Conservation (phyloP, 2,888 invertebrate species). For the Stictocephala bisonia region DNA sequence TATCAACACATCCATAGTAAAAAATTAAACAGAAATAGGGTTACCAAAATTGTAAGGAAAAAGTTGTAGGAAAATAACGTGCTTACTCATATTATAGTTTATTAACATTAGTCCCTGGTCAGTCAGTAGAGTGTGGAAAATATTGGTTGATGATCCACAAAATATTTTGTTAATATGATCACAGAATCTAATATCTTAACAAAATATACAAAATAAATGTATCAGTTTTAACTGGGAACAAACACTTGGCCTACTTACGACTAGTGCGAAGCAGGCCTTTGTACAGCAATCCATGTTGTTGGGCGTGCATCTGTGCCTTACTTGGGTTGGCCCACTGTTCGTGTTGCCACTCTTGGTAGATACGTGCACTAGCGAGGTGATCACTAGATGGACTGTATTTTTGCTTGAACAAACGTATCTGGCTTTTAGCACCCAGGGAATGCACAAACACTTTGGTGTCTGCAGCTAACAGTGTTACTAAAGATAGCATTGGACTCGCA, state of each 20-base stretch:
- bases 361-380: conserved; percentile 70
- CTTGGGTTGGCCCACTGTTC: conserved; percentile 48
- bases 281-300: conserved; percentile 65
- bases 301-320: conserved; percentile 60
- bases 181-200: no score
- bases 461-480: conserved; percentile 66
- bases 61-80: no score
- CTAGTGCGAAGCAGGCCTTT: conserved; percentile 66
- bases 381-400: conserved; percentile 70
- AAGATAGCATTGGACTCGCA: conserved; percentile 67
- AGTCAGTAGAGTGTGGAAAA: no score
- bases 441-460: conserved; percentile 69
- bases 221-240: conserved; percentile 5
- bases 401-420: conserved; percentile 68
- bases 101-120: no score
- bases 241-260: conserved; percentile 63
- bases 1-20: no score
- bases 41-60: no score
- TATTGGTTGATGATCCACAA: no score
- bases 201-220: not conserved
- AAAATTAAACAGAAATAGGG: no score
- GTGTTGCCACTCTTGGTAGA: conserved; percentile 69
- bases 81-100: no score
- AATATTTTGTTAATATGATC: no score
- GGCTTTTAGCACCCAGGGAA: conserved; percentile 65